Base-by-base conservation (phyloP, 2,797 vertebrate species). In the Melanotaenia pygmaea region DNA sequence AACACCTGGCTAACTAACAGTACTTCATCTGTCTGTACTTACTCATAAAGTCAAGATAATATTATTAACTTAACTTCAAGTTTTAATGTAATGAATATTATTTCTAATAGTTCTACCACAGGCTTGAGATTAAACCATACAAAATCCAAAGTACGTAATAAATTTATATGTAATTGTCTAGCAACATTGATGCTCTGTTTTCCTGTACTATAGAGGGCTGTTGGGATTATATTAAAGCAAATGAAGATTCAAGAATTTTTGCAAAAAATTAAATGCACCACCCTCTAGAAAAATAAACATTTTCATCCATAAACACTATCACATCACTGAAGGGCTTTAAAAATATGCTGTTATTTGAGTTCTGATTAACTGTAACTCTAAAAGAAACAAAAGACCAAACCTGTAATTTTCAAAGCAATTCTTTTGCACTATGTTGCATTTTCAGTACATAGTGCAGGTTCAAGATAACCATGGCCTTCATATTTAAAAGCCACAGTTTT, bases 21-120 rank as follows among this genome's bases (percentile, higher is more conserved):
- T 88, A 82, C 79, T 91, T 86, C 86, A 90, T 91, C 89, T 90
- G 90, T 91, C 87, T 82, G 75, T 80, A 83, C 79, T 77, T 73
- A 82, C 84, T 85, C 77, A 69, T 75, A 88, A 82, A 80, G 59
- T 72, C 82, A 45, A 51, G 77, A 89, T 83, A 65, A 84, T 81
- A 75, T 88, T 87, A 84, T 83, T 80, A 86, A 65, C 76, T 64
- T 59, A 38, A 24, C 59, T 30, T 76, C 51, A 70, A 64, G 54
- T 43, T 71, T 81, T 79, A 82, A 81, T 80, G 76, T 67, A 2
- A 51, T 58, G 73, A 80, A 74, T 63, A 72, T 81, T 83, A 82
- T 81, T 83, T 69, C 38, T 56, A 75, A 72, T 74, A 47, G 67
- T 77, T 70, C 40, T 45, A 56, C 26, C 60, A 18, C 28, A 3